Percentiles rank a stretch among this genome's conserved stretches.
Conservation (phyloP, 1,140 invertebrate species). For the Scaptomyza montana region DNA sequence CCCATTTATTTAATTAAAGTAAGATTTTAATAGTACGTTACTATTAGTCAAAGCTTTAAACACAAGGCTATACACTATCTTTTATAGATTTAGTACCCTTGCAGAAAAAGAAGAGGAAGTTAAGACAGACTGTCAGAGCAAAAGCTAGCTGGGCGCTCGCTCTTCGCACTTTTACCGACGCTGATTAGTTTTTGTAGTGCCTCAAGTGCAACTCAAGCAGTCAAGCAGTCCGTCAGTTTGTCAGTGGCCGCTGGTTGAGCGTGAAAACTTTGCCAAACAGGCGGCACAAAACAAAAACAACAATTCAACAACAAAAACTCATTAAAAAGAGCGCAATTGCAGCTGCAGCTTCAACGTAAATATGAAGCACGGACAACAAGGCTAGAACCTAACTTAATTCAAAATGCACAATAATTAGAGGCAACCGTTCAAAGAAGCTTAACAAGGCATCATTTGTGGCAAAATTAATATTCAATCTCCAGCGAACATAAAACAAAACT, state of each 20-base stretch:
- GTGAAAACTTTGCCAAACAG: constrained; percentile 55
- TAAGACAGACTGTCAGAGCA: constrained; percentile 21
- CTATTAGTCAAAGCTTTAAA: neutral
- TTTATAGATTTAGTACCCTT: neutral
- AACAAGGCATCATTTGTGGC: constrained; percentile 46
- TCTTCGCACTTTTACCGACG: constrained; percentile 51
- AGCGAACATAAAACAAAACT: constrained; percentile 11
- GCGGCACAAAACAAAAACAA: constrained; percentile 36
- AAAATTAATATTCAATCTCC: constrained; percentile 16
- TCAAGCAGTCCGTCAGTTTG: constrained; percentile 42
- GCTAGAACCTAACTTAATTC: constrained; percentile 53
- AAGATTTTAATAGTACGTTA: too few species aligned
- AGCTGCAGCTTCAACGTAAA: constrained; percentile 66
- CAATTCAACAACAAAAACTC: constrained; percentile 65
- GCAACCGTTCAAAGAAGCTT: constrained; percentile 66
- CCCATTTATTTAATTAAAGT: too few species aligned
- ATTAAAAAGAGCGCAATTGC: constrained; percentile 77
- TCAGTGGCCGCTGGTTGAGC: constrained; percentile 45
- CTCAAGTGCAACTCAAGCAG: constrained; percentile 67
- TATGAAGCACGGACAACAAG: constrained; percentile 39
- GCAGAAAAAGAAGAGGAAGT: constrained; percentile 5
- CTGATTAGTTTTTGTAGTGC: constrained; percentile 81
- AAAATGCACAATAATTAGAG: constrained; percentile 78
- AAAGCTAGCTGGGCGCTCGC: constrained; percentile 30
- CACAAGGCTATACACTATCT: too few species aligned